phyloP scores from a whole-genome alignment of 2,888 invertebrate species.

The Xylophagus ater region DNA sequence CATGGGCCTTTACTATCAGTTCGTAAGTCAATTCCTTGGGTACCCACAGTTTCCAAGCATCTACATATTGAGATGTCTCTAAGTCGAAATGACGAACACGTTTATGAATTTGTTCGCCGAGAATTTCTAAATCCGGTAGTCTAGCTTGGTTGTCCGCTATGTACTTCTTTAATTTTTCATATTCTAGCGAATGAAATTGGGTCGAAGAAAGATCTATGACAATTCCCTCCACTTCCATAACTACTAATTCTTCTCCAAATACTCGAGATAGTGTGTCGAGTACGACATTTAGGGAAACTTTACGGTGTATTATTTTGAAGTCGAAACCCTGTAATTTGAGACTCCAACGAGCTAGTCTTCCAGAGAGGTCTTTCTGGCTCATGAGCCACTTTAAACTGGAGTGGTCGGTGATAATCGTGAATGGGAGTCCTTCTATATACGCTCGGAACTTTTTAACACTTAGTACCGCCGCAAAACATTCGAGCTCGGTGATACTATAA shows the following conservation, averaged over 20 bases:
- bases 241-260: background rate
- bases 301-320: background rate
- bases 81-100: background rate
- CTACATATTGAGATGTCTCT: background rate
- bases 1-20: slow-evolving; percentile 3
- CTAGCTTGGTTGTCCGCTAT: no score
- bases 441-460: slow-evolving; percentile 11
- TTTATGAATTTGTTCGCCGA: background rate
- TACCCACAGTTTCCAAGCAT: background rate
- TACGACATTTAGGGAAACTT: background rate
- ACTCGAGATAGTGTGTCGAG: background rate
- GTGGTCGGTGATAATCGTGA: background rate
- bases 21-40: background rate
- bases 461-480: slow-evolving; percentile 1
- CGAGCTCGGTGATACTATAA: background rate
- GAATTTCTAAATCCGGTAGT: background rate
- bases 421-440: slow-evolving; percentile 9
- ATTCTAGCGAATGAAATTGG: no score
- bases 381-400: background rate
- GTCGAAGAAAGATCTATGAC: no score
- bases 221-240: no score
- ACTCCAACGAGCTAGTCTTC: background rate
- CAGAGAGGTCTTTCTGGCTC: background rate
- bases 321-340: background rate
- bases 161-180: no score